A percentile compares a stretch with the other conserved stretches of the same genome.
phyloP scores from a whole-genome alignment of 1,140 invertebrate genomes.

The Pseudachorutes palmiensis region DNA sequence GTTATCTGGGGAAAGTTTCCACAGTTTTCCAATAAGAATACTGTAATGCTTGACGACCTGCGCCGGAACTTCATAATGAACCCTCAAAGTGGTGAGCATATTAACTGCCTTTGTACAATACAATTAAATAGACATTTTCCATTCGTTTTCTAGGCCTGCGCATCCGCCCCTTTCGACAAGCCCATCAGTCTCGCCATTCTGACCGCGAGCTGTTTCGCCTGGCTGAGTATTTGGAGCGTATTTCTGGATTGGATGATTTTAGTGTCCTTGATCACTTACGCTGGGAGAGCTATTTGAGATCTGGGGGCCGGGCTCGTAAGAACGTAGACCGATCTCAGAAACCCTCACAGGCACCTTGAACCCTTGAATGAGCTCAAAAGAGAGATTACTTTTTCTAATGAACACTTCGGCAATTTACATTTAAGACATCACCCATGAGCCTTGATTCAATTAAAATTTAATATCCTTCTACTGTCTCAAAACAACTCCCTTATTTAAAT shows the following conservation, averaged over 20 bases:
- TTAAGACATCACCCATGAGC: no score
- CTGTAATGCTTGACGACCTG: slow-evolving; percentile 98
- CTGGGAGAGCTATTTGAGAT: slow-evolving; percentile 58
- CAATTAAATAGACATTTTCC: background rate
- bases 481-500: no score
- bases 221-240: slow-evolving; percentile 73
- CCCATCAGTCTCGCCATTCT: slow-evolving; percentile 72
- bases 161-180: slow-evolving; percentile 70
- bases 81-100: slow-evolving; percentile 66
- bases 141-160: slow-evolving; percentile 14
- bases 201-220: slow-evolving; percentile 78
- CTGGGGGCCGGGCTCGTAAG: background rate
- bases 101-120: background rate
- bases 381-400: no score
- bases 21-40: slow-evolving; percentile 80
- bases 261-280: slow-evolving; percentile 74
- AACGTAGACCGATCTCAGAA: background rate
- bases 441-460: no score
- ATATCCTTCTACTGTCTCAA: no score
- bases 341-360: background rate
- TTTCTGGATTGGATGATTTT: slow-evolving; percentile 76
- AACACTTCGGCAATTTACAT: no score
- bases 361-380: no score
- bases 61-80: slow-evolving; percentile 96
- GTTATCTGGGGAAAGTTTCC: slow-evolving; percentile 94